phyloP scores from a whole-genome alignment of 2,797 vertebrate genomes.

The Ficedula albicollis region DNA sequence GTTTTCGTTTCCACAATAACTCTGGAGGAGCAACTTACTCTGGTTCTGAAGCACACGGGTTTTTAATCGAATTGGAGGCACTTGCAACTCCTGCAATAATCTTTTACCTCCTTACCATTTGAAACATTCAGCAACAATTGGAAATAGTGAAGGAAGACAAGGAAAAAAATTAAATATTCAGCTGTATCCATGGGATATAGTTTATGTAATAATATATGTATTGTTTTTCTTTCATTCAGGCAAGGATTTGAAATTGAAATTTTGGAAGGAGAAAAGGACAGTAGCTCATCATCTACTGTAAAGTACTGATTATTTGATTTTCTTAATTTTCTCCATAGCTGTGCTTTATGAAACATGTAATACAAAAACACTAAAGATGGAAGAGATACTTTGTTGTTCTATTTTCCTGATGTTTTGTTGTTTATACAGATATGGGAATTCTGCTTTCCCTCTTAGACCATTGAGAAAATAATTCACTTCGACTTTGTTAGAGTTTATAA shows the following conservation, averaged over 20 bases:
- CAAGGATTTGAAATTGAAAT: not conserved
- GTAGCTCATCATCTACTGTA: not conserved
- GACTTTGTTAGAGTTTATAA: not conserved
- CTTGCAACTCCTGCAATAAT: not conserved
- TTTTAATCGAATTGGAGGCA: constrained; percentile 15
- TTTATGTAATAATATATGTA: no score
- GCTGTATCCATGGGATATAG: not conserved
- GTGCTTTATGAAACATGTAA: not conserved
- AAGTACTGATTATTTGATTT: not conserved
- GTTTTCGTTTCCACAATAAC: constrained; percentile 37
- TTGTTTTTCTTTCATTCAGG: not conserved
- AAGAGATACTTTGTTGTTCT: not conserved
- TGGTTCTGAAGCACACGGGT: not conserved
- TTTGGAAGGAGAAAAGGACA: not conserved
- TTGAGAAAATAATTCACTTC: not conserved
- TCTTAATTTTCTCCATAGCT: not conserved
- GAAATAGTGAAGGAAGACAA: not conserved
- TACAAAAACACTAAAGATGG: not conserved
- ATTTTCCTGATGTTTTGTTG: not conserved
- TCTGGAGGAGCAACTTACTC: not conserved
- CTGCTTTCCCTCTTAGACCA: not conserved
- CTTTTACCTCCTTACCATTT: constrained; percentile 4
- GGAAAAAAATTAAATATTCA: constrained; percentile 13
- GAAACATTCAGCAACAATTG: constrained; percentile 3
- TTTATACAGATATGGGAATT: not conserved